Percentiles rank a stretch among this genome's conserved stretches.
Conservation (phyloP, 1,140 invertebrate species). For the Zaprionus kolodkinae region DNA sequence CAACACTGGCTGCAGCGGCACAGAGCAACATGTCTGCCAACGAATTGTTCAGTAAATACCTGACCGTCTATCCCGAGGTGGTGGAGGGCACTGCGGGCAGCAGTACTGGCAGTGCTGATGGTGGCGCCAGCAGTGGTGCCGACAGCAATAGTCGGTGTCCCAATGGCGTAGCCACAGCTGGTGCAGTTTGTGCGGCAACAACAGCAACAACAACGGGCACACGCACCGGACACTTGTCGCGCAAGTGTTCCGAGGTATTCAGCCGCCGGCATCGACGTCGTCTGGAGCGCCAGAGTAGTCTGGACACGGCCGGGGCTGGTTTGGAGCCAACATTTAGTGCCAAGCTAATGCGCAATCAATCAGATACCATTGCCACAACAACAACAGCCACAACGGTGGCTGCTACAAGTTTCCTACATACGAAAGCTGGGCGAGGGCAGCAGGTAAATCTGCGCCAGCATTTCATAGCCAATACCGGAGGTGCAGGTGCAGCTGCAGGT, state of each 20-base stretch:
- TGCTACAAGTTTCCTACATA: slow-evolving; percentile 61
- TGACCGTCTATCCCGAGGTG: slow-evolving; percentile 75
- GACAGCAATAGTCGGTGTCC: background rate
- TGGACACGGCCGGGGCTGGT: slow-evolving; percentile 60
- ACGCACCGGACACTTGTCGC: slow-evolving; percentile 65
- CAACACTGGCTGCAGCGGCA: slow-evolving; percentile 47
- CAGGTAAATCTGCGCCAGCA: slow-evolving; percentile 58
- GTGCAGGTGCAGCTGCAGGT: background rate
- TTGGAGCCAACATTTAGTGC: slow-evolving; percentile 42
- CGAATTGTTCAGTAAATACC: slow-evolving; percentile 70
- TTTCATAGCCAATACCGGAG: slow-evolving; percentile 48
- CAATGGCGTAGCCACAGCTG: background rate
- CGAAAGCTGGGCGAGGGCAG: slow-evolving; percentile 45
- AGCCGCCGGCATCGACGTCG: slow-evolving; percentile 70
- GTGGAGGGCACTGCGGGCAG: slow-evolving; percentile 48
- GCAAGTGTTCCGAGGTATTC: slow-evolving; percentile 78
- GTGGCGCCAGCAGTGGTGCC: slow-evolving; percentile 21
- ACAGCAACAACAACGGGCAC: slow-evolving; percentile 1
- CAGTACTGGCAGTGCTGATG: slow-evolving; percentile 29
- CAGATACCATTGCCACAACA: slow-evolving; percentile 68
- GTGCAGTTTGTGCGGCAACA: background rate
- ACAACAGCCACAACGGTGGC: slow-evolving; percentile 14
- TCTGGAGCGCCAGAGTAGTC: slow-evolving; percentile 72
- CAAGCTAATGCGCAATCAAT: slow-evolving; percentile 77
- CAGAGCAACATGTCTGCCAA: slow-evolving; percentile 26